Evolutionary conservation across 1,140 invertebrate species (phyloP), one percentile per base, ranked within the genome.

Genomic region (Atta cephalotes): DNA sequence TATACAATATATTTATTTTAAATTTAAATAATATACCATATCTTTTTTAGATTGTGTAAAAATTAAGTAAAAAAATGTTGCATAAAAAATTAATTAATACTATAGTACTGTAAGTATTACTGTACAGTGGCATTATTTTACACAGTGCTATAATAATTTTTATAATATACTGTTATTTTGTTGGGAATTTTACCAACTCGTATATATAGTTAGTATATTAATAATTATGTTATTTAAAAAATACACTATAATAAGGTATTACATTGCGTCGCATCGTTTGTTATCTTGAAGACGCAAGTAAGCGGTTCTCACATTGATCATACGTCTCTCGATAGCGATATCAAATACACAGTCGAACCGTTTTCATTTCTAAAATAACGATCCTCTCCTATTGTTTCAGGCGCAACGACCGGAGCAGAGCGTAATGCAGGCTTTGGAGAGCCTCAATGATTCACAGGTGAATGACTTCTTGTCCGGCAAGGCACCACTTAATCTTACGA

Each of bases 401-500:
- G 97, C 97, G 86, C 98, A 98, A 94, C 96, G 97, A 93, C 97
- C 98, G 51, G 98, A 99, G 95, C 98, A 98, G 93, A 98, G 98
- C 90, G 98, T 99, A 77, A 98, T 99, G 97, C 98, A 99, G 95
- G 98, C 98, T 45, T 96, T 99, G 93, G 98, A 99, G 96, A 98
- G 98, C 92, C 96, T 99, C 31, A 98, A 98, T 95, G 98, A 99
- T 93, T 97, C 97, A 79, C 96, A 97, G 96, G 98, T 99, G 82
- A 98, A 98, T 95, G 98, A 99, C 95, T 99, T 99, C 94, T 96
- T 99, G 14, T 98, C 98, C 93, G 98, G 98, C 60, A 98, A 98
- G 94, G 98, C 98, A 39, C 98, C 98, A 18, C 95, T 99, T 35
- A 99, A 99, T 95, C 95, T 99, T 70, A 99, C 98, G 60, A 99